phyloP scores from a whole-genome alignment of 1,140 invertebrate species.

The Achroia grisella region DNA sequence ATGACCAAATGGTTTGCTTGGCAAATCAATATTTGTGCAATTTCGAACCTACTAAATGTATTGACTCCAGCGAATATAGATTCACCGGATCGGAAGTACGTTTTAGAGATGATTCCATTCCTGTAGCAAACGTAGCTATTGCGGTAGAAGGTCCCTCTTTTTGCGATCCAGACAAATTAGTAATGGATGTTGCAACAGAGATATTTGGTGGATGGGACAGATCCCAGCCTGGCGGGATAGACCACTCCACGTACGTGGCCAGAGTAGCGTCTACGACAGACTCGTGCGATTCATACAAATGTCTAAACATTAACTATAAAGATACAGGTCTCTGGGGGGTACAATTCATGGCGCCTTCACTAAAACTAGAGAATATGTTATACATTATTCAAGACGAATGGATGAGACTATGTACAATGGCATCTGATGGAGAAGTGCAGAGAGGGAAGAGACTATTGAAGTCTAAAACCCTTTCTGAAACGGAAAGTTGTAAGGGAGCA shows the following conservation, averaged over 20 bases:
- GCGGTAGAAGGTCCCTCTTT: conserved; percentile 79
- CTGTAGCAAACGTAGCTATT: conserved; percentile 80
- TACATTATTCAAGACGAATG: conserved; percentile 42
- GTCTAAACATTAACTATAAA: conserved; percentile 53
- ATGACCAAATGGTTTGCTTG: conserved; percentile 29
- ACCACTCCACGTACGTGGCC: conserved; percentile 37
- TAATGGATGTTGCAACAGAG: conserved; percentile 32
- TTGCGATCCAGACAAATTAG: conserved; percentile 20
- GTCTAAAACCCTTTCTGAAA: conserved; percentile 75
- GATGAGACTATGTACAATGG: conserved; percentile 47
- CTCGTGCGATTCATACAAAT: conserved; percentile 52
- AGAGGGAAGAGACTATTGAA: conserved; percentile 54
- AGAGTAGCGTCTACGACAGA: conserved; percentile 28
- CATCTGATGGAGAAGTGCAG: conserved; percentile 50
- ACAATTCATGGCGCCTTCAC: conserved; percentile 39
- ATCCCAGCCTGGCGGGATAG: conserved; percentile 36
- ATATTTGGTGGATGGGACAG: conserved; percentile 45
- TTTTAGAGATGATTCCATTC: conserved; percentile 80
- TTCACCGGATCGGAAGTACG: conserved; percentile 76
- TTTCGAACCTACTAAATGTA: conserved; percentile 15
- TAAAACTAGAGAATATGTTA: conserved; percentile 51
- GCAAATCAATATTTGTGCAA: conserved; percentile 20
- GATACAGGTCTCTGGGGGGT: conserved; percentile 65
- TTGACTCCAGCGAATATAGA: conserved; percentile 18
- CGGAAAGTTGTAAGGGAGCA: conserved; percentile 83